phyloP scores from a whole-genome alignment of 2,888 invertebrate species.

The Cataglyphis altisquamis region DNA sequence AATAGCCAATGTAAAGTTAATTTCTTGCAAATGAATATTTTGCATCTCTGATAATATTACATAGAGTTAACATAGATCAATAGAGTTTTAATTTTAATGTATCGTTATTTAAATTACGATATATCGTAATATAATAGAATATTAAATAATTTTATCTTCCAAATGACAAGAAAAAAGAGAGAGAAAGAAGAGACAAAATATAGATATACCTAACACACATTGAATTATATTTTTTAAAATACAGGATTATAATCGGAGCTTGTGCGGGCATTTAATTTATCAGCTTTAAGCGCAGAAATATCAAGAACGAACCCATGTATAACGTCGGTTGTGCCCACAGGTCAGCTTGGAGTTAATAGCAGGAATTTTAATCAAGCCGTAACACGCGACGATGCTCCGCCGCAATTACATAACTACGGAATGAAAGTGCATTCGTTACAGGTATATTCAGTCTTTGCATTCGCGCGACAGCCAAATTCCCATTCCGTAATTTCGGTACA shows the following conservation, averaged over 20 bases:
- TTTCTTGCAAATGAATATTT: background rate
- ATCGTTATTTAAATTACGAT: background rate
- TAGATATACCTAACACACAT: background rate
- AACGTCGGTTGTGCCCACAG: constrained; percentile 25
- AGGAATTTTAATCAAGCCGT: constrained; percentile 45
- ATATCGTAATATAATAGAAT: background rate
- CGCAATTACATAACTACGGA: constrained; percentile 42
- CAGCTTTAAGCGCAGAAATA: background rate
- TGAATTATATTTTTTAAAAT: background rate
- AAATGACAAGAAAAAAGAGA: background rate
- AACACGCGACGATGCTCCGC: constrained; percentile 10
- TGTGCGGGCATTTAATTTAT: background rate
- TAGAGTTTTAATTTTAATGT: background rate
- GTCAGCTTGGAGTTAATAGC: constrained; percentile 23
- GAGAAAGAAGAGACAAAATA: background rate
- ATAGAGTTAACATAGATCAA: background rate
- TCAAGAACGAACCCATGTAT: constrained; percentile 19
- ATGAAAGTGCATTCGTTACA: constrained; percentile 51
- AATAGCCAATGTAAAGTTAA: background rate
- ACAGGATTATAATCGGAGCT: background rate
- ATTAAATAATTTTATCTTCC: background rate
- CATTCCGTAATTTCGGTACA: constrained; percentile 34
- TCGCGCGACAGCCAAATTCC: constrained; percentile 25
- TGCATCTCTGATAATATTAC: background rate
- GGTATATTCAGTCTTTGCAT: constrained; percentile 35